Conservation (phyloP, 2,113 vertebrate genomes). For the Regulus satrapa region DNA sequence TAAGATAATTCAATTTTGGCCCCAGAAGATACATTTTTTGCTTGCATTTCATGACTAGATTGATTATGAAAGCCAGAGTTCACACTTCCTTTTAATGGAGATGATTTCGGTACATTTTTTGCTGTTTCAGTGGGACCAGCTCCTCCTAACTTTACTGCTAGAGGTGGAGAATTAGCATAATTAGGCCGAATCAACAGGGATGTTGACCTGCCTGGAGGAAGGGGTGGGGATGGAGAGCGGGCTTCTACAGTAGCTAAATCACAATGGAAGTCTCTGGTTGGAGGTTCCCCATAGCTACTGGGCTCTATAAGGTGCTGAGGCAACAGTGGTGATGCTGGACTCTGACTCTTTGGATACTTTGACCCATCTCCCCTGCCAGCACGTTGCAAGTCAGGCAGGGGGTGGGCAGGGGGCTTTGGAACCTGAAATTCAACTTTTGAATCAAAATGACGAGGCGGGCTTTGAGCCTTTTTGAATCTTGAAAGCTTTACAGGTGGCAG, state of each 20-base stretch:
- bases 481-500: slow-evolving; percentile 75
- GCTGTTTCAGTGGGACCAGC: slow-evolving; percentile 38
- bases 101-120: slow-evolving; percentile 31
- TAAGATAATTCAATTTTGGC: slow-evolving; percentile 67
- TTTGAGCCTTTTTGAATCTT: slow-evolving; percentile 74
- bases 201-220: slow-evolving; percentile 82
- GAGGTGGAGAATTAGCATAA: slow-evolving; percentile 69
- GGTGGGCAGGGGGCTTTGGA: slow-evolving; percentile 52
- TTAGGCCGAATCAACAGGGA: slow-evolving; percentile 82
- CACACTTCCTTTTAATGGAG: slow-evolving; percentile 47
- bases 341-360: slow-evolving; percentile 64
- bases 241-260: slow-evolving; percentile 64
- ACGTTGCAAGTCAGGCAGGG: slow-evolving; percentile 47
- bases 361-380: slow-evolving; percentile 52
- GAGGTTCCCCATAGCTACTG: slow-evolving; percentile 68
- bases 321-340: slow-evolving; percentile 63
- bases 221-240: slow-evolving; percentile 76
- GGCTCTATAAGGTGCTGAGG: slow-evolving; percentile 66
- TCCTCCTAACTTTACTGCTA: slow-evolving; percentile 64
- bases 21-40: slow-evolving; percentile 67
- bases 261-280: slow-evolving; percentile 78
- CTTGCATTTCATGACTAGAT: slow-evolving; percentile 70
- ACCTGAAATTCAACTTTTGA: slow-evolving; percentile 56
- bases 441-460: slow-evolving; percentile 60
- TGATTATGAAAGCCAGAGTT: slow-evolving; percentile 64